phyloP scores from a whole-genome alignment of 2,113 vertebrate genomes.

The Brachyhypopomus occidentalis region DNA sequence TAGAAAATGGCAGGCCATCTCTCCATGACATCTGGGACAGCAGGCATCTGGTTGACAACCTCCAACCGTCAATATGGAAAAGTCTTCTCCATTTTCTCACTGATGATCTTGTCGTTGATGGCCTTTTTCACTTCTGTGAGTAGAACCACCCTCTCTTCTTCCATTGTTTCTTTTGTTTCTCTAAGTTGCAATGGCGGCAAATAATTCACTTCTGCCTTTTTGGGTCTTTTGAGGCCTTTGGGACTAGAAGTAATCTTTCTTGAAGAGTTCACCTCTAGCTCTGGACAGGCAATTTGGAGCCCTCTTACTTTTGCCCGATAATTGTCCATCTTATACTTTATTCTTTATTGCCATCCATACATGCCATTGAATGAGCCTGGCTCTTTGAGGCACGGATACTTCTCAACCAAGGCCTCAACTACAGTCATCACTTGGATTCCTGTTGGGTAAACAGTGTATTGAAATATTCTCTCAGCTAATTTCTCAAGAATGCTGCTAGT shows the following conservation, averaged over 20 bases:
- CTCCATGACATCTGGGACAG: slow-evolving; percentile 33
- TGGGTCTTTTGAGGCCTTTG: slow-evolving; percentile 35
- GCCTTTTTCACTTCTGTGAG: slow-evolving; percentile 29
- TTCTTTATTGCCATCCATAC: slow-evolving; percentile 37
- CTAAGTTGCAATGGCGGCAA: slow-evolving; percentile 39
- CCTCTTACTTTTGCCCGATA: slow-evolving; percentile 43
- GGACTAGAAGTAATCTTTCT: slow-evolving; percentile 11
- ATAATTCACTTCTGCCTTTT: slow-evolving; percentile 40
- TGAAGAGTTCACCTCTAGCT: slow-evolving; percentile 42
- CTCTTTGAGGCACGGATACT: slow-evolving; percentile 47
- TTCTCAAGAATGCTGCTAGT: slow-evolving; percentile 33
- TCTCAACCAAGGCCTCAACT: slow-evolving; percentile 32
- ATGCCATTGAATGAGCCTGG: slow-evolving; percentile 40
- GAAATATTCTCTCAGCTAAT: slow-evolving; percentile 45
- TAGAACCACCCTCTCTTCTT: slow-evolving; percentile 22
- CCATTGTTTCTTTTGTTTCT: slow-evolving; percentile 30
- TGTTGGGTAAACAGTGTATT: slow-evolving; percentile 44
- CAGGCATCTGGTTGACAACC: slow-evolving; percentile 6
- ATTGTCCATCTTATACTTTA: slow-evolving; percentile 47
- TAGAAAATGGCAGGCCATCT: slow-evolving; percentile 33
- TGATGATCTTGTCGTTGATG: neutral
- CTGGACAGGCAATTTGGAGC: slow-evolving; percentile 25
- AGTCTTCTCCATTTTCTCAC: slow-evolving; percentile 38
- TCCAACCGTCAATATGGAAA: slow-evolving; percentile 37
- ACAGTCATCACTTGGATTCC: slow-evolving; percentile 37